Percentiles rank a stretch among this genome's conserved stretches.
These are phyloP conservation scores for Dolichotis patagonum DNA, from an alignment of 2,113 vertebrate genomes.

Conservation along the genomic window DNA sequence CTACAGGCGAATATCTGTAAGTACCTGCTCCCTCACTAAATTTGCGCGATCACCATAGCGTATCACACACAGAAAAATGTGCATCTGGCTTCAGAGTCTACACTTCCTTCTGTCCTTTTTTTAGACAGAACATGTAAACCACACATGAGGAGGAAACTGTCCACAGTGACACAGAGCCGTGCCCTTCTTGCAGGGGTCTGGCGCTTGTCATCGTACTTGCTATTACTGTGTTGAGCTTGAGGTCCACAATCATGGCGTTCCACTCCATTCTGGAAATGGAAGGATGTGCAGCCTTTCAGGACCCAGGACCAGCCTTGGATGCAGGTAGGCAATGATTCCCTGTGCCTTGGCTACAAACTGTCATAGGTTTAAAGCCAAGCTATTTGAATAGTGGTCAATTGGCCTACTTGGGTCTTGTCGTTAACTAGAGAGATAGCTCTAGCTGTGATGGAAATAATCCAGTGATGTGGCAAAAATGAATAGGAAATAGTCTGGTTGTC, in stretches of 20 bases:
- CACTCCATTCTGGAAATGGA: neutral
- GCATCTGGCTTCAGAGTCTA: neutral
- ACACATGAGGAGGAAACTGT: neutral
- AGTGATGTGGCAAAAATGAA: neutral
- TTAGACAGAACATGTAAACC: neutral
- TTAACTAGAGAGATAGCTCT: neutral
- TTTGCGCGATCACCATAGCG: neutral
- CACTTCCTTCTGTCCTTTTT: neutral
- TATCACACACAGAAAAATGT: neutral
- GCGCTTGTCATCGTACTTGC: neutral
- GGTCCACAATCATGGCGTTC: neutral
- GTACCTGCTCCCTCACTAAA: neutral
- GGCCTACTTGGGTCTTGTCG: neutral
- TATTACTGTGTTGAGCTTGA: neutral
- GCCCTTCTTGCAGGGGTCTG: neutral
- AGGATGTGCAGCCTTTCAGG: neutral
- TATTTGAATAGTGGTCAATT: neutral
- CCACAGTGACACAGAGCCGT: too few species aligned
- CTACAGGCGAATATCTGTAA: neutral
- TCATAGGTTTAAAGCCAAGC: neutral
- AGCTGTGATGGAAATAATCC: neutral
- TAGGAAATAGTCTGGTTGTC: neutral
- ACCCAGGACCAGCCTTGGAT: neutral
- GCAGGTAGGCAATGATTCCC: neutral
- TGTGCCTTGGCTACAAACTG: neutral